phyloP scores from a whole-genome alignment of 2,113 vertebrate genomes.

The Microcebus jonahi region DNA sequence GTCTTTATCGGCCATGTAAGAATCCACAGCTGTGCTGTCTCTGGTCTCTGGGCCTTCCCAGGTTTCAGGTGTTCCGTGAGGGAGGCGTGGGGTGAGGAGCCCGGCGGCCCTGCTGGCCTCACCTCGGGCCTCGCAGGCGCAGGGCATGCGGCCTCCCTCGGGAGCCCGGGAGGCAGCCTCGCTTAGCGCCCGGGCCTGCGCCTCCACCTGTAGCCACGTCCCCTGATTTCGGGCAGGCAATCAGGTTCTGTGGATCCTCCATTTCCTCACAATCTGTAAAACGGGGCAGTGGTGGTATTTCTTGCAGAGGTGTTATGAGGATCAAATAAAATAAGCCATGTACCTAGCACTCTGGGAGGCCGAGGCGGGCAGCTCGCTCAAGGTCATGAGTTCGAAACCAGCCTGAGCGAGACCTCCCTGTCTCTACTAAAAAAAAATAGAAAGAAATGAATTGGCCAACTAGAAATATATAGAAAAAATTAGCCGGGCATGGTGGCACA shows the following conservation, averaged over 20 bases:
- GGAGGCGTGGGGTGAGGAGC: not conserved
- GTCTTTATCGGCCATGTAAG: conserved; percentile 40
- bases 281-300: not conserved
- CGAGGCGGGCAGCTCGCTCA: too few relatives aligned
- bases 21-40: not conserved
- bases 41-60: not conserved
- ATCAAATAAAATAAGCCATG: not conserved
- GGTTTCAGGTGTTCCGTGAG: not conserved
- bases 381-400: too few relatives aligned
- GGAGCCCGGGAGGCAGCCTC: not conserved
- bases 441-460: too few relatives aligned
- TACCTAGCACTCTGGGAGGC: too few relatives aligned
- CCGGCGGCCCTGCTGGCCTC: not conserved
- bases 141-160: not conserved
- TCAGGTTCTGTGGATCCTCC: not conserved
- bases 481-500: too few relatives aligned
- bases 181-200: not conserved
- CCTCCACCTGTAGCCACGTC: not conserved
- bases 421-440: too few relatives aligned
- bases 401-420: too few relatives aligned
- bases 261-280: not conserved
- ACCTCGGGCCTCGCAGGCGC: accelerated
- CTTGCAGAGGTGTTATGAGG: not conserved
- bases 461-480: too few relatives aligned
- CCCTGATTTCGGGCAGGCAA: not conserved